Base-by-base conservation (phyloP, 2,888 invertebrate genomes). In the Panzeria rudis region DNA sequence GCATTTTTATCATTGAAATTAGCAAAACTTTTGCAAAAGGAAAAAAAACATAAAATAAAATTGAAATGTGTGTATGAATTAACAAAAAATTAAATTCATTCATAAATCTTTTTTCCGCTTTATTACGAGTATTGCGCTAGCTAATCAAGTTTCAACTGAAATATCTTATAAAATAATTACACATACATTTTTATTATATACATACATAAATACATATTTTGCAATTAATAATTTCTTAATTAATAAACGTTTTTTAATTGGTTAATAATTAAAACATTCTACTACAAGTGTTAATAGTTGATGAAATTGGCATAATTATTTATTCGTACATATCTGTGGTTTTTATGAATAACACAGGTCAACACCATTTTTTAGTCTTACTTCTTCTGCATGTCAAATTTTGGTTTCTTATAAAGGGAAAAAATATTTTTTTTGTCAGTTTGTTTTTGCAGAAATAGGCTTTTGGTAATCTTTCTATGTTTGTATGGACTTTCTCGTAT, bases 221-320 rank as follows among this genome's bases (percentile, higher is more conserved):
- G 13, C 6, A 66, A 41, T 62, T 75, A 52, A 38, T 71, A 80
- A 76, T 76, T 54, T 59, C 44, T 72, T 76, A 80, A 84, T 80
- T 84, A 76, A 59, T 66, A 71, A 71, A 41, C 32, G 15, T 25
- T 68, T 50, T 69, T 25, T 75, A 29, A 52, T 41, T 54, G 13
- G 8, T 13, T 47, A 56, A 23, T 56, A 56, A 76, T 76, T 56
- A 76, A 23, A 77, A 66, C 11, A 38, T 35, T 35, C 25, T 38
- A 61, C 23, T 41, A 5, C 20, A 44, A 44, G 64, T 44, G 54
- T 35, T 56, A 59, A 59, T 6, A 50, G 17, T 7, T 20, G 11
- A n/a, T n/a, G n/a, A n/a, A n/a, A n/a, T n/a, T n/a, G n/a, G n/a
- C n/a, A n/a, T n/a, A n/a, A n/a, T n/a, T n/a, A n/a, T n/a, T n/a